Evolutionary conservation across 2,113 vertebrate species (phyloP), one percentile per base, ranked within the genome.

Genomic region (Podarcis cretensis): DNA sequence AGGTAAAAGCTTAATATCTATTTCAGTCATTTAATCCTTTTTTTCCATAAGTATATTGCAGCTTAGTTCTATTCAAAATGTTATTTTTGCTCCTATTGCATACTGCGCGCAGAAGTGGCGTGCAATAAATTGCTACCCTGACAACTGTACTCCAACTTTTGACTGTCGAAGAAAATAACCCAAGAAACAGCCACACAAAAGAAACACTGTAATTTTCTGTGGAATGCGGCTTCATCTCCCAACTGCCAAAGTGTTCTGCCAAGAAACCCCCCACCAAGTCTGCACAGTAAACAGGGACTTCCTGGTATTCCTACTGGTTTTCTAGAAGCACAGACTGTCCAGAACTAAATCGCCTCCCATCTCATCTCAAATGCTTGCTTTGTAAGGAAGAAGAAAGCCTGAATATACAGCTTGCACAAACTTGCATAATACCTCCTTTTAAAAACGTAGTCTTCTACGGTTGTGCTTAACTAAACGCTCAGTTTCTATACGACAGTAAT

Each of bases 401-500:
- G 20, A 71, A 63, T 35, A 16, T 87, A 14, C 68, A 77, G 48
- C 8, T 88, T 87, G 81, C 2, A 76, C 3, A 88, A 35, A 86
- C 7, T 66, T 6, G 0, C 85, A 88, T 10, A 48, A 48, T 12
- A 85, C 1, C 20, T 83, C 57, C 83, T 59, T 84, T 77, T 73
- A 3, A 91, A 59, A 59, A 16, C 65, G 63, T 21, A 35, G 27
- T 79, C 65, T 87, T 48, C 78, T 86, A 8, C 75, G 85, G 89
- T 68, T 90, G 18, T n/a, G 21, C 82, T 74, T 0, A 84, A 59
- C 25, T 79, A 81, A 59, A 90, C 75, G 87, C 81, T 43, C 75
- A 81, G 32, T 2, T 40, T 59, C 91, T 54, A 3, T 5, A 43
- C 37, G 65, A 84, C 63, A 80, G 84, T 1, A n/a, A 54, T 25